Conservation (phyloP, 1,140 invertebrate genomes). For the Panulirus ornatus region DNA sequence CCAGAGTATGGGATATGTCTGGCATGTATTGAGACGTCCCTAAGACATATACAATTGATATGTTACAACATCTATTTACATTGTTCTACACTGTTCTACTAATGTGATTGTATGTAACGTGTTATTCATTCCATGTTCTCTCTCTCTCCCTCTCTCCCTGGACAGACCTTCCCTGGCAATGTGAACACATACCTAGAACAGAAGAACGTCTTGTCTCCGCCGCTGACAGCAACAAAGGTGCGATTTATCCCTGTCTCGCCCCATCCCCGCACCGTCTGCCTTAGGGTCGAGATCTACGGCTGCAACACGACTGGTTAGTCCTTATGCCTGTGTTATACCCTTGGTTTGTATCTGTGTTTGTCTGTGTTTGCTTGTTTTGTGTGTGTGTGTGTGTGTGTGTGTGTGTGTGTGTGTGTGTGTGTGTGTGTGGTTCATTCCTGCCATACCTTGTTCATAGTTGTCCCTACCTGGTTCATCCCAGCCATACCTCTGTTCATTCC, state of each 20-base stretch:
- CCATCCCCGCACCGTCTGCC: slow-evolving; percentile 92
- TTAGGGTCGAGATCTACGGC: slow-evolving; percentile 93
- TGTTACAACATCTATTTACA: background rate
- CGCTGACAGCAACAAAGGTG: slow-evolving; percentile 90
- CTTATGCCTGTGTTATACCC: background rate
- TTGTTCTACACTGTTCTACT: background rate
- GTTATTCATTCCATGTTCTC: background rate
- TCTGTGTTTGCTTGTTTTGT: background rate
- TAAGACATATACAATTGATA: too few relatives aligned
- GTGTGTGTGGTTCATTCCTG: too few relatives aligned
- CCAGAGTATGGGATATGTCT: too few relatives aligned
- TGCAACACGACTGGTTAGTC: slow-evolving; percentile 91
- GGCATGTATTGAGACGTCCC: too few relatives aligned
- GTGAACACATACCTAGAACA: slow-evolving; percentile 60
- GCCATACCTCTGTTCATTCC: too few relatives aligned
- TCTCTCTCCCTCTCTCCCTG: slow-evolving; percentile 5
- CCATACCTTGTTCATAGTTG: too few relatives aligned
- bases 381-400: background rate
- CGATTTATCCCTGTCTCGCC: slow-evolving; percentile 92
- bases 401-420: background rate
- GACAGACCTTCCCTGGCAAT: slow-evolving; percentile 36
- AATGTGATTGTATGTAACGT: background rate
- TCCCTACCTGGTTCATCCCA: too few relatives aligned
- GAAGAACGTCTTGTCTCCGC: slow-evolving; percentile 83
- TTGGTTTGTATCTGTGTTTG: background rate